phyloP scores from a whole-genome alignment of 2,797 vertebrate genomes.

The Eremophila alpestris region DNA sequence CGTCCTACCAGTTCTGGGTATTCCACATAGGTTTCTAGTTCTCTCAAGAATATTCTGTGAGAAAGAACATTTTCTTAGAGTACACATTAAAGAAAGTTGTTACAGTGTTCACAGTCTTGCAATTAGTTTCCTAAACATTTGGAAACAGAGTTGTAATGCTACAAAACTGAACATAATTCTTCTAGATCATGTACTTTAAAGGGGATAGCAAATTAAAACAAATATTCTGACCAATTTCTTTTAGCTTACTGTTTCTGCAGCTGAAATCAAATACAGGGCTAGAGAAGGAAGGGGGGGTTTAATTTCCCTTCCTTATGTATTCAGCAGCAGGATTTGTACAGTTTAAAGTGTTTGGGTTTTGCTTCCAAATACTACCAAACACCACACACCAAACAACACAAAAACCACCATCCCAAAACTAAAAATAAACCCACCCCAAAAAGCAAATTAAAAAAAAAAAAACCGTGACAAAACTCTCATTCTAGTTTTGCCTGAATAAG shows the following conservation, averaged over 20 bases:
- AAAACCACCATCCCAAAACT: not conserved
- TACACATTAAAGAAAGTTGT: not conserved
- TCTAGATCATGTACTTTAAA: not conserved
- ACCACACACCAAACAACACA: not conserved
- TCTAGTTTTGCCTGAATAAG: not conserved
- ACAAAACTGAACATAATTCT: not conserved
- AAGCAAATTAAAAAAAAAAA: not conserved
- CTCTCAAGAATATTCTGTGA: constrained; percentile 90
- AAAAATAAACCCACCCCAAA: not conserved
- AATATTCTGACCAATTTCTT: not conserved
- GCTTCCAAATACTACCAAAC: not conserved
- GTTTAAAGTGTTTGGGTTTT: not conserved
- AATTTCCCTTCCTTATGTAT: not conserved
- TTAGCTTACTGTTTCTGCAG: not conserved
- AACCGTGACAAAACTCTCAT: not conserved
- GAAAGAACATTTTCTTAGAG: constrained; percentile 18
- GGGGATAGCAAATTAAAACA: not conserved
- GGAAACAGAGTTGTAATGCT: not conserved
- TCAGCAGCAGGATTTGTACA: not conserved
- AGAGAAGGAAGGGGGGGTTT: not conserved
- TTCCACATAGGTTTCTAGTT: constrained; percentile 90
- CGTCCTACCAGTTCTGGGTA: constrained; percentile 93
- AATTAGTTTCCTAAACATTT: not conserved
- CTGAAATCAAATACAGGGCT: not conserved
- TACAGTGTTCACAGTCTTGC: not conserved